Evolutionary conservation across 2,888 invertebrate species (phyloP), one percentile per base, ranked within the genome.

Genomic region (Taenaris catops): DNA sequence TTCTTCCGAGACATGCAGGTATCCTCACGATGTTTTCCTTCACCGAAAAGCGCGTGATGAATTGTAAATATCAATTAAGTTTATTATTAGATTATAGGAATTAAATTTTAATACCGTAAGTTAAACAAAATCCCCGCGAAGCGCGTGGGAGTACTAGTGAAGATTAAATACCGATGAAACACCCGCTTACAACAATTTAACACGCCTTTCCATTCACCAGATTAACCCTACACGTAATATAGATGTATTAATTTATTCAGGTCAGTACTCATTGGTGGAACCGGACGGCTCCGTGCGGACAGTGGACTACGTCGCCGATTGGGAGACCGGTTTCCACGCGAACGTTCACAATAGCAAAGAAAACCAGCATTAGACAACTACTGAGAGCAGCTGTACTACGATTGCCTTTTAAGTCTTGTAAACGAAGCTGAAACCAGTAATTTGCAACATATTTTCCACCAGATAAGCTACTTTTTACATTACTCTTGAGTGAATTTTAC

Each of bases 241-340:
- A 36, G 11, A 31, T 38, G 31, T 35, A 40, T 40, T 51, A 36
- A 44, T 58, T 54, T 57, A 60, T 66, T 46, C 76, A 87, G 87
- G 87, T 71, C 90, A 91, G 58, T 91, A 91, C 62, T 90, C 90
- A 5, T 70, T 91, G 55, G 91, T 92, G 42, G 93, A 93, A 65
- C 92, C 92, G 25, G 93, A 93, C 75, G 93, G 93, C 36, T 91
- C 92, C 44, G 91, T 93, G 36, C 88, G 93, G 48, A 93, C 92
- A 1, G 93, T 93, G 38, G 89, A 91, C 72, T 93, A 93, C 72
- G 89, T 91, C 36, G 93, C 93, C 35, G 93, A 93, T 67, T 93
- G 93, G 93, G 90, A 92, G 70, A 92, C 91, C 52, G 93, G 93
- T 57, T 93, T 93, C 86, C 92, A 93, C 66, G 93, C 93, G 40